These are phyloP conservation scores for Zaprionus inermis DNA, from an alignment of 1,140 invertebrate genomes.

Conservation along the genomic window DNA sequence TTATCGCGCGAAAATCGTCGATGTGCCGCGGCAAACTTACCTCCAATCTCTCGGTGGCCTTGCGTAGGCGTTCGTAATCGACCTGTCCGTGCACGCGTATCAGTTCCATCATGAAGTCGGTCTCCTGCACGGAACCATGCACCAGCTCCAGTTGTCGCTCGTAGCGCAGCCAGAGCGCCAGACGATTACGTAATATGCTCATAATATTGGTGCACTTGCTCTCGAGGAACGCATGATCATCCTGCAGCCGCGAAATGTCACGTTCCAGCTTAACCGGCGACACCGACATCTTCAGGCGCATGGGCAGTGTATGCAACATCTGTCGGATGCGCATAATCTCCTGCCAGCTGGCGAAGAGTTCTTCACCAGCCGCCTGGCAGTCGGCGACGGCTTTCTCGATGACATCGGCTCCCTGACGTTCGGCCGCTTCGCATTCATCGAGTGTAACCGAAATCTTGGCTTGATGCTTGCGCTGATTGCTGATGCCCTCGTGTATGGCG, in stretches of 20 bases:
- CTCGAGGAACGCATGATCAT: constrained; percentile 89
- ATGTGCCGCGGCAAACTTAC: constrained; percentile 85
- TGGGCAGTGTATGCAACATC: constrained; percentile 90
- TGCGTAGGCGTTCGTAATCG: constrained; percentile 91
- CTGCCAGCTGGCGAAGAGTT: constrained; percentile 88
- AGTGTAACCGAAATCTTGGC: constrained; percentile 87
- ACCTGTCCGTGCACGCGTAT: constrained; percentile 91
- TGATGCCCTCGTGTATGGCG: constrained; percentile 88
- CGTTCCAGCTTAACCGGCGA: constrained; percentile 90
- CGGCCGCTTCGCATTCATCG: constrained; percentile 89
- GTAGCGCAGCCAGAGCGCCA: constrained; percentile 90
- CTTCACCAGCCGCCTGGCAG: constrained; percentile 88
- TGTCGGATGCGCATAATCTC: constrained; percentile 90
- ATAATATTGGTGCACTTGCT: constrained; percentile 88
- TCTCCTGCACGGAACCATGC: constrained; percentile 91
- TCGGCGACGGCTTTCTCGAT: constrained; percentile 89
- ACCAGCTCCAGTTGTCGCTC: constrained; percentile 90
- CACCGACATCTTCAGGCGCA: constrained; percentile 88
- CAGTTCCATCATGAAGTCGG: constrained; percentile 93
- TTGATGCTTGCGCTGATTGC: constrained; percentile 88
- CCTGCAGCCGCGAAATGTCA: constrained; percentile 90
- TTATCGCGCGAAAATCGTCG: not conserved
- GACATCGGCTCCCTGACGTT: constrained; percentile 89
- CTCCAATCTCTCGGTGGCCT: constrained; percentile 91
- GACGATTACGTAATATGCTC: constrained; percentile 87